A percentile compares a stretch with the other conserved stretches of the same genome.
Evolutionary conservation across 2,113 vertebrate species (phyloP).

Genomic region (Hystrix cristata): DNA sequence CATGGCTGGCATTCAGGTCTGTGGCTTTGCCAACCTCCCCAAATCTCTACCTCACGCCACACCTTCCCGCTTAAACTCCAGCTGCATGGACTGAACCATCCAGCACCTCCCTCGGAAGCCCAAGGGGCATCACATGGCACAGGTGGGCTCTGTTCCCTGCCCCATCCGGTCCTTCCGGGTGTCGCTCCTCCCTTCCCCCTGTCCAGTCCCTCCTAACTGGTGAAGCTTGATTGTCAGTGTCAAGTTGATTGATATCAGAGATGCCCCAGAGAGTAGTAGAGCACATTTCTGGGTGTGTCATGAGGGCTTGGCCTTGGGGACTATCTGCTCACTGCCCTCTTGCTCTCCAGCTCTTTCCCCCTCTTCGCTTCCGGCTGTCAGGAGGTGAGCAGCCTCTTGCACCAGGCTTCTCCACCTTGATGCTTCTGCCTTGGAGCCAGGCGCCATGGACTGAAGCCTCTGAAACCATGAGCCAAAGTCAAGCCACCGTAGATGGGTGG

Average conservation of each 20-base stretch:
- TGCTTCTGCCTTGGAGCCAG: not conserved
- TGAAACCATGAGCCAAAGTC: not conserved
- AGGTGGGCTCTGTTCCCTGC: not conserved
- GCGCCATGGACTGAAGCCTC: not conserved
- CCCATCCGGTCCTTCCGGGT: not conserved
- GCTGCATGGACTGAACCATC: not conserved
- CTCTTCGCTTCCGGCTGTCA: not conserved
- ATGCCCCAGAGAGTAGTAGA: not conserved
- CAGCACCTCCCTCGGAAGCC: not conserved
- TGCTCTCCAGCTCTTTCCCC: not conserved
- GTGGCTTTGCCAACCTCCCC: not conserved
- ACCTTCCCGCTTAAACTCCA: not conserved
- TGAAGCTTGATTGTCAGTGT: not conserved
- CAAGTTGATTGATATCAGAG: not conserved
- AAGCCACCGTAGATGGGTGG: not conserved
- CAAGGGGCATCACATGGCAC: not conserved
- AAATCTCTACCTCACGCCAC: not conserved
- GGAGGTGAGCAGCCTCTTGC: not conserved
- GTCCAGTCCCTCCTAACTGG: not conserved
- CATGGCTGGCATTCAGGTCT: not conserved
- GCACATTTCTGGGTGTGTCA: not conserved
- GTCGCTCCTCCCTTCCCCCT: no score
- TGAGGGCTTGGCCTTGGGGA: not conserved
- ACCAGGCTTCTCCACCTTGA: not conserved
- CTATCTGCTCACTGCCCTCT: not conserved